These are phyloP conservation scores for Lagria hirta DNA, from an alignment of 2,888 invertebrate species.

Conservation along the genomic window DNA sequence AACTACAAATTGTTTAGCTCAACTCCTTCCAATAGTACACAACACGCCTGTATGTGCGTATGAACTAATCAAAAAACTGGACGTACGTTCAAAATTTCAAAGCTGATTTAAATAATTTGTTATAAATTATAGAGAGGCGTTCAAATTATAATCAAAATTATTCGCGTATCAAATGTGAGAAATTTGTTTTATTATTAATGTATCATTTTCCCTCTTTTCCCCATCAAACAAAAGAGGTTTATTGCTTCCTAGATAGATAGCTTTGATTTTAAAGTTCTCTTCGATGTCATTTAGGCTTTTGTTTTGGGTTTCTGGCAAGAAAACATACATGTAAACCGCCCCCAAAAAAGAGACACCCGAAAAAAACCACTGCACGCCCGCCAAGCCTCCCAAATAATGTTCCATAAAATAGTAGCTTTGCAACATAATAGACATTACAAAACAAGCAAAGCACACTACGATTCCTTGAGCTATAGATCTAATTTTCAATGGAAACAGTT, in stretches of 20 bases:
- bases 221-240: too few relatives aligned
- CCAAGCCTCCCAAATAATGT: slow-evolving; percentile 48
- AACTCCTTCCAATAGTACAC: too few relatives aligned
- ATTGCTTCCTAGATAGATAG: slow-evolving; percentile 30
- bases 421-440: slow-evolving; percentile 59
- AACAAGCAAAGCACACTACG: slow-evolving; percentile 57
- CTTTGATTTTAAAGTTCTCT: slow-evolving; percentile 54
- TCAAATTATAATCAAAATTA: too few relatives aligned
- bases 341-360: slow-evolving; percentile 38
- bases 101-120: too few relatives aligned
- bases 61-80: too few relatives aligned
- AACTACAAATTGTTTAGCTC: too few relatives aligned
- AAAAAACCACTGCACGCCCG: slow-evolving; percentile 55
- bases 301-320: slow-evolving; percentile 56
- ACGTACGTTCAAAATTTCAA: too few relatives aligned
- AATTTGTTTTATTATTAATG: too few relatives aligned
- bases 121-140: too few relatives aligned
- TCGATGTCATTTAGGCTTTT: slow-evolving; percentile 55
- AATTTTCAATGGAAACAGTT: slow-evolving; percentile 60
- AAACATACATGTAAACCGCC: slow-evolving; percentile 51
- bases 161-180: too few relatives aligned
- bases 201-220: too few relatives aligned
- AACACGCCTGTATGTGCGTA: too few relatives aligned
- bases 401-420: slow-evolving; percentile 53
- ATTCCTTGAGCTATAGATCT: slow-evolving; percentile 60